A percentile compares a stretch with the other conserved stretches of the same genome.
These are phyloP conservation scores for Pteropus rufus DNA, from an alignment of 2,797 vertebrate genomes.

Conservation along the genomic window DNA sequence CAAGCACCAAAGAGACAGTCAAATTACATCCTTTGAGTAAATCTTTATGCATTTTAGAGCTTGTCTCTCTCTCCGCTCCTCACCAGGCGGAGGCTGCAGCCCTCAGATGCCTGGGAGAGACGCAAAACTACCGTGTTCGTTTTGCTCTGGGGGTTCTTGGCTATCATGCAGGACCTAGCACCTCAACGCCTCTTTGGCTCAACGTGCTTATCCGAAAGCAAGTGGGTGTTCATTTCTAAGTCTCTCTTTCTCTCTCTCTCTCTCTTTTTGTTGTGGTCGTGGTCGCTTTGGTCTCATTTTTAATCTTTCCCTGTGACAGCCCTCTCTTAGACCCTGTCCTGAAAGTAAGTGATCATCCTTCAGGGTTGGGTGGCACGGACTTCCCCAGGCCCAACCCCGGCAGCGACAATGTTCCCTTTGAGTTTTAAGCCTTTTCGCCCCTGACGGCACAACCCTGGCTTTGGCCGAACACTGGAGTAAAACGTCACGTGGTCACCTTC, in stretches of 20 bases:
- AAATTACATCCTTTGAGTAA: neutral
- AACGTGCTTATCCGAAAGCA: slow-evolving; percentile 47
- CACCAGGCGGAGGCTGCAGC: neutral
- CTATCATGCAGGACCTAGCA: neutral
- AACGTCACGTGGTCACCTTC: neutral
- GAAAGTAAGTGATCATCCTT: slow-evolving; percentile 36
- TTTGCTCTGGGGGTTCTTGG: slow-evolving; percentile 25
- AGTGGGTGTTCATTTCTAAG: slow-evolving; percentile 47
- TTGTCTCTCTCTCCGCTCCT: neutral
- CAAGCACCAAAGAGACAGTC: neutral
- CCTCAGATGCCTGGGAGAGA: neutral
- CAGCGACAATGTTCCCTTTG: slow-evolving; percentile 2
- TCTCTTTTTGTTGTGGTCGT: slow-evolving; percentile 67
- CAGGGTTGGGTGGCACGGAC: slow-evolving; percentile 43
- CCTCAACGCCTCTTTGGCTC: slow-evolving; percentile 36
- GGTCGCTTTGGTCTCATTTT: slow-evolving; percentile 65
- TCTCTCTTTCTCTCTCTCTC: neutral
- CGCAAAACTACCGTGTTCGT: slow-evolving; percentile 13
- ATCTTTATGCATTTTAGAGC: neutral
- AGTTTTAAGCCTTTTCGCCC: neutral
- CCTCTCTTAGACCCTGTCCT: slow-evolving; percentile 51
- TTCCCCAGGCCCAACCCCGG: neutral
- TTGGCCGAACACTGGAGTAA: slow-evolving; percentile 19
- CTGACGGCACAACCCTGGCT: neutral
- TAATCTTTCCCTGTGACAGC: neutral